Conservation (phyloP, 2,113 vertebrate genomes). For the Columbina picui region DNA sequence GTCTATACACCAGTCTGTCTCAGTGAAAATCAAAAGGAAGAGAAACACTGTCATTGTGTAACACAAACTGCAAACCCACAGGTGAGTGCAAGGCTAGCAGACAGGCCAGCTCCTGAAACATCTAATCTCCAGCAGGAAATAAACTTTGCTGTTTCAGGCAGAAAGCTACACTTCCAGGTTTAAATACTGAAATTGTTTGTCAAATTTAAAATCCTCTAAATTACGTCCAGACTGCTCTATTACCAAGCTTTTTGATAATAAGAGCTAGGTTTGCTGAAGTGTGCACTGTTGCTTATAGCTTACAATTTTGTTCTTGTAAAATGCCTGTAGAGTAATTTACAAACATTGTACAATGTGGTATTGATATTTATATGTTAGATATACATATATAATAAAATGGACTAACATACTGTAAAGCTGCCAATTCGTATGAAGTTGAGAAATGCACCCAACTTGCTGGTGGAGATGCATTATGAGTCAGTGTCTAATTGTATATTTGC, state of each 20-base stretch:
- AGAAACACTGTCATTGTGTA: rapidly evolving
- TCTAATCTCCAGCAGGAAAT: not conserved
- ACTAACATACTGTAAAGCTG: not conserved
- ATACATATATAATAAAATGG: not conserved
- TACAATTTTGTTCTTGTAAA: not conserved
- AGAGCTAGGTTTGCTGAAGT: not conserved
- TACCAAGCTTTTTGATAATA: not conserved
- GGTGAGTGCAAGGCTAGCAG: rapidly evolving
- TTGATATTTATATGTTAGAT: not conserved
- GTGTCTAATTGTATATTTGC: not conserved
- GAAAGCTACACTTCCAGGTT: not conserved
- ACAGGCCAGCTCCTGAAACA: too few species aligned
- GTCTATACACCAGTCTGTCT: rapidly evolving
- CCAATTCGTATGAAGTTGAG: not conserved
- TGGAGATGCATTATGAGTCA: not conserved
- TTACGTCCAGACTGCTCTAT: rapidly evolving
- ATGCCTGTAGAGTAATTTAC: not conserved
- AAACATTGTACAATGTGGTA: not conserved
- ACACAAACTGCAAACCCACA: rapidly evolving
- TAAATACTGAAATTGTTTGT: not conserved
- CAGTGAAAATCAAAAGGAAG: not conserved
- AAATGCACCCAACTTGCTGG: rapidly evolving
- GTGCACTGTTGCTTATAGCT: not conserved
- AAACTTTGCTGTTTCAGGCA: not conserved
- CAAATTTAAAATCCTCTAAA: not conserved